Percentiles rank a stretch among this genome's conserved stretches.
phyloP scores from a whole-genome alignment of 2,888 invertebrate species.

The Coelopa pilipes region DNA sequence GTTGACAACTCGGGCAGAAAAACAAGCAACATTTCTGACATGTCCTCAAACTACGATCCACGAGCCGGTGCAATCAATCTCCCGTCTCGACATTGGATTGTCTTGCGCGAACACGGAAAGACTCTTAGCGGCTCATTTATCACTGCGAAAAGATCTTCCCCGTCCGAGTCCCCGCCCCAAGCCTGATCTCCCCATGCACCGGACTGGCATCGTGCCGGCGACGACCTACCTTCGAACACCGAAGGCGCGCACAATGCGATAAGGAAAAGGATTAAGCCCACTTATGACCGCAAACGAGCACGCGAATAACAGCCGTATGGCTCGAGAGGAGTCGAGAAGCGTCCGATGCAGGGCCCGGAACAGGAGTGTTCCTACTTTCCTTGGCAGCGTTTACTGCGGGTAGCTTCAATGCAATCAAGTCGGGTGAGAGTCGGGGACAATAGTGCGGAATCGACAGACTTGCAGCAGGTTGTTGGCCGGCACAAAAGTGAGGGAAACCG shows the following conservation, averaged over 20 bases:
- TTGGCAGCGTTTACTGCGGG: not conserved
- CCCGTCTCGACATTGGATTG: constrained; percentile 62
- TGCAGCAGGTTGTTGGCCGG: too few relatives aligned
- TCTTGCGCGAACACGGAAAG: constrained; percentile 64
- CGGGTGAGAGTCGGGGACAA: not conserved
- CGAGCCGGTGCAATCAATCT: constrained; percentile 60
- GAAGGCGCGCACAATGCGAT: constrained; percentile 50
- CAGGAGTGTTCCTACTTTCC: too few relatives aligned
- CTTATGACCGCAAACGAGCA: constrained; percentile 38
- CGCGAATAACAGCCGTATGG: not conserved
- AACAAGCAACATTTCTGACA: constrained; percentile 47
- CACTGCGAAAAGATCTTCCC: constrained; percentile 61
- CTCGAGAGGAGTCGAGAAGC: not conserved
- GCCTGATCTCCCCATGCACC: not conserved
- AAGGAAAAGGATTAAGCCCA: constrained; percentile 57
- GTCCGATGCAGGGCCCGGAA: not conserved
- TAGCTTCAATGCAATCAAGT: not conserved
- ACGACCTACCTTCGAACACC: constrained; percentile 15
- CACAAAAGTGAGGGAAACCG: too few relatives aligned
- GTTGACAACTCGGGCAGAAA: constrained; percentile 27
- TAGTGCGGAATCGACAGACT: not conserved
- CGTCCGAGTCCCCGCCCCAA: constrained; percentile 29
- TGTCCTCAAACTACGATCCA: constrained; percentile 34
- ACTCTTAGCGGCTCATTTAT: constrained; percentile 66
- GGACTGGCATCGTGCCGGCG: not conserved